These are phyloP conservation scores for Ormyrus labotus DNA, from an alignment of 2,888 invertebrate genomes.

Conservation along the genomic window DNA sequence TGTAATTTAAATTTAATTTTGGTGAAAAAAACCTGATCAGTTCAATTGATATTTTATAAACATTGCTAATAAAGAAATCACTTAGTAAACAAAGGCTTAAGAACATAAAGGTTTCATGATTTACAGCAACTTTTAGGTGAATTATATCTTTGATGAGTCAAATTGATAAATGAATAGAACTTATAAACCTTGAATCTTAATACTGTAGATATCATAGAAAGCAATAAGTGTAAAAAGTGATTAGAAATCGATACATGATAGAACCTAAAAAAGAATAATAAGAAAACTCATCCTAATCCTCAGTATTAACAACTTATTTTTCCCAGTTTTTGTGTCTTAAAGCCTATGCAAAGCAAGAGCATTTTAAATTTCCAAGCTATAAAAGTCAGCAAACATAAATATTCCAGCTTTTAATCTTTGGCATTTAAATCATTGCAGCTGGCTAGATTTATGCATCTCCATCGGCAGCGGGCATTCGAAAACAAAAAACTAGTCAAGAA, in stretches of 20 bases:
- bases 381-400: too few relatives aligned
- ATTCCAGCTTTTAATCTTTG: too few relatives aligned
- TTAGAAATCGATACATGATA: neutral
- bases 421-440: too few relatives aligned
- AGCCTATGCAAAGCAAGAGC: neutral
- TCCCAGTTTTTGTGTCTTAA: too few relatives aligned
- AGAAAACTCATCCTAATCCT: conserved; percentile 20
- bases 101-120: conserved; percentile 1
- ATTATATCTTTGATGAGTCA: conserved; percentile 30
- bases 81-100: too few relatives aligned
- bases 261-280: conserved; percentile 1
- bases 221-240: conserved; percentile 17
- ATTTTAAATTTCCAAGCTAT: too few relatives aligned
- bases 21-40: too few relatives aligned
- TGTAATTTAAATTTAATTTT: too few relatives aligned
- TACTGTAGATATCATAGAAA: conserved; percentile 20
- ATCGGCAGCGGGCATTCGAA: too few relatives aligned
- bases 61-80: neutral
- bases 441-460: too few relatives aligned
- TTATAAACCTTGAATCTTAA: conserved; percentile 31
- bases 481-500: too few relatives aligned
- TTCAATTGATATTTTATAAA: too few relatives aligned
- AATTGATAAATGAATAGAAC: conserved; percentile 40
- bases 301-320: neutral
- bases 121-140: neutral